Evolutionary conservation across 2,888 invertebrate genomes (phyloP).

Genomic region (Mesoligia furuncula): DNA sequence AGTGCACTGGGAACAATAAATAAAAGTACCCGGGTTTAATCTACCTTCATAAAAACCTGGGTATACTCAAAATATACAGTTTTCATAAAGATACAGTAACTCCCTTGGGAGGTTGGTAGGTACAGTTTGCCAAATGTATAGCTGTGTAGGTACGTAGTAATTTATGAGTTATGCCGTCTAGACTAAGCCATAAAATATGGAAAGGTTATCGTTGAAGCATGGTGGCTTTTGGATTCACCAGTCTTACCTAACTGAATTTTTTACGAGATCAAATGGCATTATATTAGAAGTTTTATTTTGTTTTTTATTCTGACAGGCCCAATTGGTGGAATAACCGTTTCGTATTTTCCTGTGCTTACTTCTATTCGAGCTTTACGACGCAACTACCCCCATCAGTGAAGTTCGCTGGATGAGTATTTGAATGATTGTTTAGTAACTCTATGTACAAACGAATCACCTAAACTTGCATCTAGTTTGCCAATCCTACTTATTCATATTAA

Average conservation of each 20-base stretch:
- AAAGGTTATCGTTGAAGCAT: conserved; percentile 38
- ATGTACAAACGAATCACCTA: background rate
- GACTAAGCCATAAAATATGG: conserved; percentile 54
- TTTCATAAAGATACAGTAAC: conserved; percentile 7
- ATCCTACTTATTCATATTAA: background rate
- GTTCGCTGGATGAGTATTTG: background rate
- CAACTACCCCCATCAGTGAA: background rate
- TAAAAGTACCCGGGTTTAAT: background rate
- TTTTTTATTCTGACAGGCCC: background rate
- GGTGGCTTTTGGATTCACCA: conserved; percentile 7
- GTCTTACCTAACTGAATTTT: background rate
- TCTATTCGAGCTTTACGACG: background rate
- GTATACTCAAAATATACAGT: background rate
- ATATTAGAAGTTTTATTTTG: background rate
- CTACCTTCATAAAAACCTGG: background rate
- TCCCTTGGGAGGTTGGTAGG: conserved; percentile 1
- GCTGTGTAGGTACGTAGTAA: conserved; percentile 8
- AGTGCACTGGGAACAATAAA: conserved; percentile 6
- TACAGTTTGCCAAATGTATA: conserved; percentile 1
- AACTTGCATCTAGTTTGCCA: background rate
- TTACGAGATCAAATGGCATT: background rate
- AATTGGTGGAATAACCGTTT: too few species aligned
- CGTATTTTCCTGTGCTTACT: background rate
- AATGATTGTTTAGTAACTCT: background rate
- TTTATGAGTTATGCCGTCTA: conserved; percentile 58